Base-by-base conservation (phyloP, 2,113 vertebrate genomes). In the Pygoscelis adeliae region DNA sequence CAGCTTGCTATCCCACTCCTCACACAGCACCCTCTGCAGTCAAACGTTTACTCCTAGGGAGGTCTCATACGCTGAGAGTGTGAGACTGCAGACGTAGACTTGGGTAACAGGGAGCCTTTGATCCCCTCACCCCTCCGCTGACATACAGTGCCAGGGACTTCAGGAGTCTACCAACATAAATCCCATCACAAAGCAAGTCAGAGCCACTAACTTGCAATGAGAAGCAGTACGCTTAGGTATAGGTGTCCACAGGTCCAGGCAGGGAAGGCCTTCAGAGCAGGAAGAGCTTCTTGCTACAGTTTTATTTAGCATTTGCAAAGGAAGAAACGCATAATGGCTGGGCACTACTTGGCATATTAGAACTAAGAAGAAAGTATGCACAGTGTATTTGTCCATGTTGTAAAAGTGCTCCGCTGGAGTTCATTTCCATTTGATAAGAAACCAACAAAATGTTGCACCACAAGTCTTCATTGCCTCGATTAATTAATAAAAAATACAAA, bases 351-450 rank as follows among this genome's bases (percentile, higher is more conserved):
- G 27, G 7, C 58, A 14, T 23, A 16, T 30, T 3, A 53, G 11
- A 55, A 78, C 69, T 32, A 61, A 81, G 52, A 89, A 87, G 26
- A 58, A 73, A 88, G 49, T 9, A 30, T 6, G 13, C 29, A 20
- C 17, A 6, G 5, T 34, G 18, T 56, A 8, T 69, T 92, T 84
- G 95, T 69, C 83, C 17, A 10, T 2, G 13, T 12, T 46, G 20
- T 55, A 58, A 34, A 93, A 84, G 20, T 23, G 14, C 19, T 66
- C 10, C 26, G 50, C 12, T 73, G 46, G 25, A 73, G 25, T 32
- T 86, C 8, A 38, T 62, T 78, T 67, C 66, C 77, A 53, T 36
- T 30, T 70, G 78, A 89, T 70, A 83, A 78, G 88, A 94, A 92
- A 77, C 20, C 29, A 58, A 22, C 22, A 62, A 73, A 90, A 86